Conservation (phyloP, 2,888 invertebrate species). For the Parnassius glacialis region DNA sequence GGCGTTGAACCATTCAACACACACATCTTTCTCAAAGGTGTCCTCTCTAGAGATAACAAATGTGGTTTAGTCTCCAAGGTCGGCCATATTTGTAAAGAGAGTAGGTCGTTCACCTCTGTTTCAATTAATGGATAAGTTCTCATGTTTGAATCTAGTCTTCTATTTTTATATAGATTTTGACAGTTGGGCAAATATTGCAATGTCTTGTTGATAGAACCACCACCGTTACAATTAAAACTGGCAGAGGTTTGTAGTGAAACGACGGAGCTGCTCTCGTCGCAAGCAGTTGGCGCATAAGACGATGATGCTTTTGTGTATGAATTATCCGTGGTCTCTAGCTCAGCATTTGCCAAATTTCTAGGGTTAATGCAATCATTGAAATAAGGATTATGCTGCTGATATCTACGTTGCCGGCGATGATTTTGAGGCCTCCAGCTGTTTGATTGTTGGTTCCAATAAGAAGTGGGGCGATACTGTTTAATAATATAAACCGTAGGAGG, state of each 20-base stretch:
- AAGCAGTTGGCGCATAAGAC: not conserved
- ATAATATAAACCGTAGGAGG: not conserved
- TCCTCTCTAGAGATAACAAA: slow-evolving; percentile 26
- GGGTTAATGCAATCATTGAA: not conserved
- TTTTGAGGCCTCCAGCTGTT: not conserved
- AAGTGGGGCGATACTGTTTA: not conserved
- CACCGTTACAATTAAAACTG: not conserved
- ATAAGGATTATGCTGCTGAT: not conserved
- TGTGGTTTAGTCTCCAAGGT: slow-evolving; percentile 1
- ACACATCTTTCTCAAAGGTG: slow-evolving; percentile 24
- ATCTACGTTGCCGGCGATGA: not conserved
- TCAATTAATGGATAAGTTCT: slow-evolving; percentile 1
- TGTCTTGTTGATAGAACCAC: not conserved
- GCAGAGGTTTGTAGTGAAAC: not conserved
- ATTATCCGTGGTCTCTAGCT: not conserved
- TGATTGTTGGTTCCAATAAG: not conserved
- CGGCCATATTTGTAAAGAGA: not conserved
- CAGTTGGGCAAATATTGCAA: not conserved
- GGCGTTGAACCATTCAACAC: slow-evolving; percentile 30
- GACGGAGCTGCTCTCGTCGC: not conserved
- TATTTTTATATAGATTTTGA: not conserved
- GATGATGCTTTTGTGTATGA: not conserved
- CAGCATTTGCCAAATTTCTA: not conserved
- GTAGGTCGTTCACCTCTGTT: not conserved
- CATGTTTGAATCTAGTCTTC: not conserved